Evolutionary conservation across 2,797 vertebrate species (phyloP).

Genomic region (Sorex maritimensis): DNA sequence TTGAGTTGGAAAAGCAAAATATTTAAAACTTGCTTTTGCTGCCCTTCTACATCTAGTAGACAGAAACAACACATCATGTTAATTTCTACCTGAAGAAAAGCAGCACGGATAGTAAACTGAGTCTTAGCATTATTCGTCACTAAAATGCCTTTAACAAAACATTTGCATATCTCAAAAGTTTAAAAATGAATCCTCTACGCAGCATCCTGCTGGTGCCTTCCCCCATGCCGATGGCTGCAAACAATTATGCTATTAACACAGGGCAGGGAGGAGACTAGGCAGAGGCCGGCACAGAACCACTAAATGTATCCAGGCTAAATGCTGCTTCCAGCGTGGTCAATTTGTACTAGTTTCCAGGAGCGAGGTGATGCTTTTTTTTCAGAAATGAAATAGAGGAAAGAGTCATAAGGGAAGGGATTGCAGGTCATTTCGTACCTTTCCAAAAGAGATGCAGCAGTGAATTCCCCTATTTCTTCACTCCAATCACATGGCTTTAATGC

Average conservation of each 20-base stretch:
- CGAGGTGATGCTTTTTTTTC: neutral
- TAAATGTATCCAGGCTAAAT: neutral
- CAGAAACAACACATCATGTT: neutral
- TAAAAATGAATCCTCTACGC: neutral
- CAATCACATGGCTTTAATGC: neutral
- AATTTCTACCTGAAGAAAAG: constrained; percentile 10
- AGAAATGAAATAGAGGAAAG: neutral
- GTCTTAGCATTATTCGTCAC: neutral
- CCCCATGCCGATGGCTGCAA: neutral
- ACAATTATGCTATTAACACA: neutral
- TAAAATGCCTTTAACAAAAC: neutral
- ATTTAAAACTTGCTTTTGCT: neutral
- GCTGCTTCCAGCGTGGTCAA: neutral
- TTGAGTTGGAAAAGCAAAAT: constrained; percentile 12
- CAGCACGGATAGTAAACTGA: neutral
- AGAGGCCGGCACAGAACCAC: neutral
- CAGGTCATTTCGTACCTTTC: neutral
- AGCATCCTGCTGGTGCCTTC: constrained; percentile 22
- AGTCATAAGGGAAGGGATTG: neutral
- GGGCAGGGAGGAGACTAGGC: neutral
- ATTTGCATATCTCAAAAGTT: constrained; percentile 27
- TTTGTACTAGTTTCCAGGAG: neutral
- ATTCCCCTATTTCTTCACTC: neutral
- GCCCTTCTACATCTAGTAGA: neutral
- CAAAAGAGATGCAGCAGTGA: neutral